Base-by-base conservation (phyloP, 2,888 invertebrate species). In the Spodoptera picta region DNA sequence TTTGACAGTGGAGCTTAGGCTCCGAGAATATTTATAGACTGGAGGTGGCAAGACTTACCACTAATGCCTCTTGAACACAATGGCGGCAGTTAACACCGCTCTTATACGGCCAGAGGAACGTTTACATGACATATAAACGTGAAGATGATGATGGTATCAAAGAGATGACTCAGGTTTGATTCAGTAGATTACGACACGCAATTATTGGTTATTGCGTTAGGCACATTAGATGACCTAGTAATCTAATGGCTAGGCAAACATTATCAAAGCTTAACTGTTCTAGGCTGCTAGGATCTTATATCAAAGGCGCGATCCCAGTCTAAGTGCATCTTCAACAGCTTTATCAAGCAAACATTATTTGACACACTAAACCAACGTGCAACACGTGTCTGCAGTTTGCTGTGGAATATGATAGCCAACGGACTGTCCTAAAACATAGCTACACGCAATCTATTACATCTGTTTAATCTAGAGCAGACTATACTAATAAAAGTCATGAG, bases 401-500 rank as follows among this genome's bases (percentile, higher is more conserved):
- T 27, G 27, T 27, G 27, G 27, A 27, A 27, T 31, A 6, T 31
- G 5, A 36, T 2, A 6, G 6, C 36, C 36, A 31, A 31, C 24
- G 6, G 7, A 31, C 31, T 36, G 7, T 36, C 9, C 9, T 9
- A 7, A 36, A 36, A 36, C 36, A 36, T 36, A 27, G 27, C 27
- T 27, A 27, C 27, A 5, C 27, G 3, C 27, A 27, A 36, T 70
- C 62, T 69, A 75, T 71, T 46, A 48, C 14, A 43, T 24, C 31
- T 45, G 63, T 65, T 65, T 51, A 60, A 62, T 76, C 71, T 60
- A 69, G 66, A 69, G 47, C 45, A 64, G 64, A 60, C 59, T n/a
- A 58, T 69, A 71, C 53, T 71, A 78, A 50, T 82, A 77, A 82
- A 81, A 51, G 48, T 52, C 24, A 67, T 70, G 60, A 55, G 64